These are phyloP conservation scores for Dasysyrphus tricinctus DNA, from an alignment of 2,888 invertebrate genomes.

Conservation along the genomic window DNA sequence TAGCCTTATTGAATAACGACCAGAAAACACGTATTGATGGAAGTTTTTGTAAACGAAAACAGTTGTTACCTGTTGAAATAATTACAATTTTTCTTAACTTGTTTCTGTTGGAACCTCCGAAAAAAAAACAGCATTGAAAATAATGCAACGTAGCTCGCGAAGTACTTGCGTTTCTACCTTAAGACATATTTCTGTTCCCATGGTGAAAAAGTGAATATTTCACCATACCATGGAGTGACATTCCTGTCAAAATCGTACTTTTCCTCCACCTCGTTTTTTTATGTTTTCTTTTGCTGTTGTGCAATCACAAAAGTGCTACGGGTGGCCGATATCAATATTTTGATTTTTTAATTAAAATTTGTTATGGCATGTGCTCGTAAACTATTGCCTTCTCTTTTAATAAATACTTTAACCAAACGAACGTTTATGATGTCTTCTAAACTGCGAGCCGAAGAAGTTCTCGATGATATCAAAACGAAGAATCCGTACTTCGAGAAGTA, in stretches of 20 bases:
- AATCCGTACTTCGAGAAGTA: constrained; percentile 94
- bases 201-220: background rate
- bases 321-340: background rate
- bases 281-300: constrained; percentile 58
- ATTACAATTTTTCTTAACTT: too few relatives aligned
- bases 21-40: too few relatives aligned
- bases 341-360: constrained; percentile 37
- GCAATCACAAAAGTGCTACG: constrained; percentile 42
- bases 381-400: constrained; percentile 45
- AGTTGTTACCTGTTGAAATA: too few relatives aligned
- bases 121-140: too few relatives aligned
- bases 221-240: background rate
- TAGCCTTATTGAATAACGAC: too few relatives aligned
- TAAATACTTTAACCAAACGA: constrained; percentile 75
- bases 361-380: constrained; percentile 77
- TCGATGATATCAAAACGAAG: constrained; percentile 84
- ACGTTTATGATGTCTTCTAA: constrained; percentile 83
- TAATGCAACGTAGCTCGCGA: too few relatives aligned
- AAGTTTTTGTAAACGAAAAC: too few relatives aligned
- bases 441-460: constrained; percentile 83
- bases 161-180: background rate
- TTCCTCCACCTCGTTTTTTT: background rate
- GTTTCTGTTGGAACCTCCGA: too few relatives aligned
- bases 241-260: constrained; percentile 2
- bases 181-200: background rate